A percentile compares a stretch with the other conserved stretches of the same genome.
These are phyloP conservation scores for Cerastoderma edule DNA, from an alignment of 2,888 invertebrate genomes.

Conservation along the genomic window DNA sequence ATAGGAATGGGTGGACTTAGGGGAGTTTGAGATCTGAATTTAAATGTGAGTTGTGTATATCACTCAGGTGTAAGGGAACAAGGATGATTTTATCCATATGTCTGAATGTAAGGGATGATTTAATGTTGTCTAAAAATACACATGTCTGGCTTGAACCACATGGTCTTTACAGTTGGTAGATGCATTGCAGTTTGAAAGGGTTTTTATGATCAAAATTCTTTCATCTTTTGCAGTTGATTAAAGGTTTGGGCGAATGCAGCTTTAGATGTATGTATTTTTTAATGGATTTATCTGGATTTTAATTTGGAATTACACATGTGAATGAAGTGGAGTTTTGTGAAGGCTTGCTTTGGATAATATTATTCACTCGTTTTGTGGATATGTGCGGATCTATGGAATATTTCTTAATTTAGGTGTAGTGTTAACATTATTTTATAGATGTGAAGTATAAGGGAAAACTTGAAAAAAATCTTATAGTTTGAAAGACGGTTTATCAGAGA, in stretches of 20 bases:
- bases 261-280: no score
- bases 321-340: no score
- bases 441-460: neutral
- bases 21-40: constrained; percentile 46
- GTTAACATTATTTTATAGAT: no score
- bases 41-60: constrained; percentile 34
- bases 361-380: no score
- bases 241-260: no score
- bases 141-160: constrained; percentile 27
- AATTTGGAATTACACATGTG: no score
- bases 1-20: constrained; percentile 55
- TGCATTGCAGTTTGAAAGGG: neutral
- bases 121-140: constrained; percentile 32
- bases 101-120: constrained; percentile 27
- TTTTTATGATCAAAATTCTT: no score
- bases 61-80: constrained; percentile 32
- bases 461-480: neutral
- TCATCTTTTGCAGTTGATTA: no score
- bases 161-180: constrained; percentile 10
- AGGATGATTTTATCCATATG: constrained; percentile 30
- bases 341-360: no score
- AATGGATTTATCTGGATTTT: no score
- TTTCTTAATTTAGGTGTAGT: neutral
- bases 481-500: constrained; percentile 1
- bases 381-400: constrained; percentile 6